Evolutionary conservation across 1,140 invertebrate species (phyloP).

Genomic region (Drosophila willistoni): DNA sequence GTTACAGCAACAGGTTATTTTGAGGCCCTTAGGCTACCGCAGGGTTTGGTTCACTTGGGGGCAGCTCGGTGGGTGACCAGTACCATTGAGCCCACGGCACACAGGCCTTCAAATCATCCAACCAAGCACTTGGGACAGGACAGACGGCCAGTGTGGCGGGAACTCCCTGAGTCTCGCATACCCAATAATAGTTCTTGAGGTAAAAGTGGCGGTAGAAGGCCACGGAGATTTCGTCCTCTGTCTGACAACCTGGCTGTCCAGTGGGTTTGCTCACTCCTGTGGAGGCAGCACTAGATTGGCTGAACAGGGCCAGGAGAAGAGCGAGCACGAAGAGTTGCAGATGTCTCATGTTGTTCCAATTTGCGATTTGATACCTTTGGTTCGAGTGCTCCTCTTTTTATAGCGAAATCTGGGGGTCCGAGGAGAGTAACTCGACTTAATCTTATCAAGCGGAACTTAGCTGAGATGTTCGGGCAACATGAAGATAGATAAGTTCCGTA

Average conservation of each 20-base stretch:
- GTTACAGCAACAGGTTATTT: not conserved
- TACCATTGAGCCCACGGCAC: constrained; percentile 56
- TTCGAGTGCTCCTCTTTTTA: constrained; percentile 64
- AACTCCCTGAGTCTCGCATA: constrained; percentile 39
- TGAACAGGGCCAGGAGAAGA: constrained; percentile 26
- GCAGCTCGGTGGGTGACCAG: constrained; percentile 55
- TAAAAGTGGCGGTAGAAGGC: constrained; percentile 51
- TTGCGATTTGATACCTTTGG: constrained; percentile 21
- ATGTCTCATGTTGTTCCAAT: constrained; percentile 47
- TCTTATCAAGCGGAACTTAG: constrained; percentile 66
- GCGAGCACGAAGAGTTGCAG: constrained; percentile 40
- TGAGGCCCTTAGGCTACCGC: not conserved
- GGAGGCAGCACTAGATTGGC: constrained; percentile 10
- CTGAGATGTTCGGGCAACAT: constrained; percentile 46
- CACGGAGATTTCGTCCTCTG: constrained; percentile 50
- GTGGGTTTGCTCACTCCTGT: constrained; percentile 38
- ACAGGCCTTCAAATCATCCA: constrained; percentile 49
- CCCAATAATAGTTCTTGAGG: constrained; percentile 61
- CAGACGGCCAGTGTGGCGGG: constrained; percentile 46
- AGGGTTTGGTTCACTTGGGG: constrained; percentile 57
- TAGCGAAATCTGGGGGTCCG: constrained; percentile 21
- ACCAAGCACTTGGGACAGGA: constrained; percentile 16
- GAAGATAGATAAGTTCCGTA: constrained; percentile 35
- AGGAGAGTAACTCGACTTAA: constrained; percentile 9
- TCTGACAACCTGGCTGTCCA: constrained; percentile 70